A percentile compares a stretch with the other conserved stretches of the same genome.
Conservation (phyloP, 2,888 invertebrate species). For the Zootermopsis nevadensis region DNA sequence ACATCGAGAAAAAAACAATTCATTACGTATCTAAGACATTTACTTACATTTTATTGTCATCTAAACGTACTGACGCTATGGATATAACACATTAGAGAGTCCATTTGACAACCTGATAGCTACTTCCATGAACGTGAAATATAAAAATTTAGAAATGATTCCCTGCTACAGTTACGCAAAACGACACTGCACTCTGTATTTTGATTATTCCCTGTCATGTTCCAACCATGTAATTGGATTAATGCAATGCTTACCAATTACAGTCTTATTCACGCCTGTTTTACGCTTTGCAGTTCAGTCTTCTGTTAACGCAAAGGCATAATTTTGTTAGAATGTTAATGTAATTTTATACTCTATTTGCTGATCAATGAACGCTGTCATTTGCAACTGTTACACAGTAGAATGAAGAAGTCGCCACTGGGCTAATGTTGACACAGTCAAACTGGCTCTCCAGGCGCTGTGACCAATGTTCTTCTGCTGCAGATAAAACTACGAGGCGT, state of each 20-base stretch:
- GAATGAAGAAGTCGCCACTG: slow-evolving; percentile 1
- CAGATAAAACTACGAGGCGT: neutral
- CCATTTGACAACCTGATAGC: too few species aligned
- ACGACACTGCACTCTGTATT: too few species aligned
- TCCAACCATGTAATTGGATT: neutral
- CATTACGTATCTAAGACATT: too few species aligned
- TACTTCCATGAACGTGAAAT: too few species aligned
- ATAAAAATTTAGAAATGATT: too few species aligned
- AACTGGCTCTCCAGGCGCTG: neutral
- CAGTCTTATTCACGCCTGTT: slow-evolving; percentile 6
- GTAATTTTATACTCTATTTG: slow-evolving; percentile 2
- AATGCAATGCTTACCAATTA: slow-evolving; percentile 4
- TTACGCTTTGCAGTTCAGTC: neutral
- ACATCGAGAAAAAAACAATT: too few species aligned
- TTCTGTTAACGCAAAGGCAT: slow-evolving; percentile 1
- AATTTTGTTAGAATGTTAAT: neutral
- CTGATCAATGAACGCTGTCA: neutral
- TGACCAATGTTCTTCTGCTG: neutral
- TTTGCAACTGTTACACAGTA: neutral
- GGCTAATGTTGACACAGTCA: neutral
- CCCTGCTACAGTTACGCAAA: too few species aligned
- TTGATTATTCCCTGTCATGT: neutral
- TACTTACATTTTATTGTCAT: too few species aligned
- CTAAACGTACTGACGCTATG: too few species aligned
- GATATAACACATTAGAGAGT: too few species aligned